A percentile compares a stretch with the other conserved stretches of the same genome.
Evolutionary conservation across 2,797 vertebrate species (phyloP).

Genomic region (Dendrocincla fuliginosa): DNA sequence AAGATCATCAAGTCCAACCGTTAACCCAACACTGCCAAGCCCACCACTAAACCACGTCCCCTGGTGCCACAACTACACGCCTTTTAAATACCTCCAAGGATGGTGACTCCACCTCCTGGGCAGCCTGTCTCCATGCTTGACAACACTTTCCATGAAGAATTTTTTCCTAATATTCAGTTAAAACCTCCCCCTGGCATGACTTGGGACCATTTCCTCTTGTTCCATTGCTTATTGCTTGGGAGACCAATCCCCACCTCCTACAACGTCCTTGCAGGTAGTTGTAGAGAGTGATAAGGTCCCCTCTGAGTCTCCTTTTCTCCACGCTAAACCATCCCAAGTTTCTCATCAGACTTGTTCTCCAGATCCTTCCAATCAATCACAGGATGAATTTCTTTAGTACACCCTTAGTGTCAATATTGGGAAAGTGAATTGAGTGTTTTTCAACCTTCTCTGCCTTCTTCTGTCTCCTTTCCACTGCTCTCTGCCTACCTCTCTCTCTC

Average conservation of each 20-base stretch:
- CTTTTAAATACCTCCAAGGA: not conserved
- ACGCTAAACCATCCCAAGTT: not conserved
- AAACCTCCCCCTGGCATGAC: not conserved
- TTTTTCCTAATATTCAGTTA: not conserved
- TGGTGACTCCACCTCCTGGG: not conserved
- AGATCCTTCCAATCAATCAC: not conserved
- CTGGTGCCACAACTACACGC: not conserved
- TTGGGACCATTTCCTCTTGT: not conserved
- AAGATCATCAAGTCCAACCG: not conserved
- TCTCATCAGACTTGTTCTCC: too few species aligned
- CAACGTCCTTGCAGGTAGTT: not conserved
- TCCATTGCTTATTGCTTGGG: not conserved
- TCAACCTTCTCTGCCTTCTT: not conserved
- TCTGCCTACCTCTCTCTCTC: not conserved
- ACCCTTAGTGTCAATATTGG: not conserved
- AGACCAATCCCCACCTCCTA: not conserved
- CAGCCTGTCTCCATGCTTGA: too few species aligned
- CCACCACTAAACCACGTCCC: not conserved
- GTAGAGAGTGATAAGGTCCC: not conserved
- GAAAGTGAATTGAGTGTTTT: not conserved
- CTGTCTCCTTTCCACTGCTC: not conserved
- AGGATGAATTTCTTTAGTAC: conserved; percentile 4
- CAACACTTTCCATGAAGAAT: not conserved
- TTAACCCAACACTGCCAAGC: too few species aligned
- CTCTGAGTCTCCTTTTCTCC: not conserved